Base-by-base conservation (phyloP, 1,140 invertebrate genomes). In the Zaprionus taronus region DNA sequence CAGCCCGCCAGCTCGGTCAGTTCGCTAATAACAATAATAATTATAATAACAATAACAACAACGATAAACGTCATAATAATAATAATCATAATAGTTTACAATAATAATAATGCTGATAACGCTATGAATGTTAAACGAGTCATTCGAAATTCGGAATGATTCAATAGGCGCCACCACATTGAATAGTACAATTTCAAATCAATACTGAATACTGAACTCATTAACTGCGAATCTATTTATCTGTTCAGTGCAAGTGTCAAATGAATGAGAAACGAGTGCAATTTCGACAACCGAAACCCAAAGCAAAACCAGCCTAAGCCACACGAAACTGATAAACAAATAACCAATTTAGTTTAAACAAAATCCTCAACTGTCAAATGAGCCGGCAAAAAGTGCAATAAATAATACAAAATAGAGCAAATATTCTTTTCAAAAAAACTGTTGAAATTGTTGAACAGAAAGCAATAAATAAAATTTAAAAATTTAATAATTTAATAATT, bases 371-470 rank as follows among this genome's bases (percentile, higher is more conserved):
- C 47, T 12, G 20, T 51, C 9, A 20, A 51, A 24, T 22, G 58
- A 47, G 66, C 66, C 66, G 72, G 75, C 69, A 65, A 74, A 74
- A 74, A 81, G 84, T 89, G 84, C 84, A 89, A 89, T 90, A 90
- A 49, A 75, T 17, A 17, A 9, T 11, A 17, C 0, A 20, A 17
- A 47, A 47, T 1, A 11, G 2, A 17, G n/a, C 7, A 47, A 17
- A 64, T 17, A 47, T 4, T 17, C 36, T 36, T 36, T 15, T 15
- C 36, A 17, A 47, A 47, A 44, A 44, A 47, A 47, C n/a, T 17
- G 2, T n/a, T 47, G 7, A 7, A 47, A 11, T 17, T 17, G 55
- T 49, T 38, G 17, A 17, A 9, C 41, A n/a, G 4, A n/a, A 44
- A 41, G 15, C 38, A 44, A 44, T 44, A 17, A 12, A 71, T 36